Conservation (phyloP, 2,113 vertebrate species). For the Arizona elegans region DNA sequence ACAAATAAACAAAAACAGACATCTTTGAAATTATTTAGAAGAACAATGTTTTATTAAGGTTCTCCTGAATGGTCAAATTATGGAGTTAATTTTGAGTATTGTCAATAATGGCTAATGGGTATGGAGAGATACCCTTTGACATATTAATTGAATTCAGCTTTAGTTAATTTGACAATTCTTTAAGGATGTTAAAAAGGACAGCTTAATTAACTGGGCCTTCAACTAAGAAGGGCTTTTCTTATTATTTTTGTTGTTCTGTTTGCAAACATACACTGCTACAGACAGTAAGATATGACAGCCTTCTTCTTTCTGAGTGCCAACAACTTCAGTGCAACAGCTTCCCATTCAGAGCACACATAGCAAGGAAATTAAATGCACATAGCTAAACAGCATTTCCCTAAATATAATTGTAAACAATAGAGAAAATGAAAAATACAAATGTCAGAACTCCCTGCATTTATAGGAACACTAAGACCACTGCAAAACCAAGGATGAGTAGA, state of each 20-base stretch:
- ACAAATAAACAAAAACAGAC: neutral
- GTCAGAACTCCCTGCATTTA: too few relatives aligned
- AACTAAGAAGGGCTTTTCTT: neutral
- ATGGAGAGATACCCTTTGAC: neutral
- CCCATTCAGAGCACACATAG: neutral
- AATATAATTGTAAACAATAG: neutral
- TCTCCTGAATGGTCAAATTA: constrained; percentile 2
- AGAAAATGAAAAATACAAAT: neutral
- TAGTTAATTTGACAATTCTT: neutral
- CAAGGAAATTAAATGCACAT: neutral
- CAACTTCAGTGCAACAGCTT: neutral
- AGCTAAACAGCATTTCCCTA: neutral
- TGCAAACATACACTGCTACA: neutral
- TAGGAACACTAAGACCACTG: neutral
- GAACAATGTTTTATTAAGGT: neutral
- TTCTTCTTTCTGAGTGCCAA: neutral
- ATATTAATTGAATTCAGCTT: constrained; percentile 11
- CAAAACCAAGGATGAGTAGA: neutral
- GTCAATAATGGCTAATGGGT: neutral
- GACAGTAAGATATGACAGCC: neutral
- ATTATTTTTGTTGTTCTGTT: neutral
- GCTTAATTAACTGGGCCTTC: neutral
- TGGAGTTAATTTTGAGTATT: constrained; percentile 4
- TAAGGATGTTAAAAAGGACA: neutral
- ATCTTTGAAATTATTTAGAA: constrained; percentile 1